Percentiles rank a stretch among this genome's conserved stretches.
Evolutionary conservation across 2,888 invertebrate species (phyloP).

Genomic region (Pristionchus mayeri): DNA sequence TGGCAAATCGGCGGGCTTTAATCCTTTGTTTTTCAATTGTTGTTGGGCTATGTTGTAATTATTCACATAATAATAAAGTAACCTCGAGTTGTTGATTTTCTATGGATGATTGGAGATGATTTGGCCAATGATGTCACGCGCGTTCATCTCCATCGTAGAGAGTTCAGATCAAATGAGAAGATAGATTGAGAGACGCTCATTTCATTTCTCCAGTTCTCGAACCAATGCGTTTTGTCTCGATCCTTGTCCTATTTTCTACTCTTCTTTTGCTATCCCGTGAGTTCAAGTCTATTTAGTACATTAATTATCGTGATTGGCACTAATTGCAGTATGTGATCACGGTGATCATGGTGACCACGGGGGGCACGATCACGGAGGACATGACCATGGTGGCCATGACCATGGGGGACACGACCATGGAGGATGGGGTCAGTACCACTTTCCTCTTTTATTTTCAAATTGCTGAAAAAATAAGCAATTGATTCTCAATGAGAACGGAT

Average conservation of each 20-base stretch:
- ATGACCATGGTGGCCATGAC: neutral
- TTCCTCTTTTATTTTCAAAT: no score
- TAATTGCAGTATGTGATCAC: neutral
- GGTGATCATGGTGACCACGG: conserved; percentile 1
- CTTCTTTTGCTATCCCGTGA: neutral
- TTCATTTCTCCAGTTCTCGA: neutral
- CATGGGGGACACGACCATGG: neutral
- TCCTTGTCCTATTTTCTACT: neutral
- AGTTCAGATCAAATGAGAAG: neutral
- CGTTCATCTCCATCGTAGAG: no score
- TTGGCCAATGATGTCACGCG: no score
- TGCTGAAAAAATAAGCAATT: no score
- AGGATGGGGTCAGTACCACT: neutral
- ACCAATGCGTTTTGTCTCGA: neutral
- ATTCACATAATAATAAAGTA: no score
- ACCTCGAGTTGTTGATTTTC: no score
- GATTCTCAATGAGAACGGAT: no score
- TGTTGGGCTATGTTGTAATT: no score
- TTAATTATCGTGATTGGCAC: neutral
- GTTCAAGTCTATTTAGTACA: neutral
- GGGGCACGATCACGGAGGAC: neutral
- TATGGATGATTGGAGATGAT: no score
- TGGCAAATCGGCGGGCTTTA: no score
- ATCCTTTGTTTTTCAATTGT: no score
- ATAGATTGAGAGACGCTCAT: neutral